These are phyloP conservation scores for Ambastaia sidthimunki DNA, from an alignment of 2,797 vertebrate species.

Conservation along the genomic window DNA sequence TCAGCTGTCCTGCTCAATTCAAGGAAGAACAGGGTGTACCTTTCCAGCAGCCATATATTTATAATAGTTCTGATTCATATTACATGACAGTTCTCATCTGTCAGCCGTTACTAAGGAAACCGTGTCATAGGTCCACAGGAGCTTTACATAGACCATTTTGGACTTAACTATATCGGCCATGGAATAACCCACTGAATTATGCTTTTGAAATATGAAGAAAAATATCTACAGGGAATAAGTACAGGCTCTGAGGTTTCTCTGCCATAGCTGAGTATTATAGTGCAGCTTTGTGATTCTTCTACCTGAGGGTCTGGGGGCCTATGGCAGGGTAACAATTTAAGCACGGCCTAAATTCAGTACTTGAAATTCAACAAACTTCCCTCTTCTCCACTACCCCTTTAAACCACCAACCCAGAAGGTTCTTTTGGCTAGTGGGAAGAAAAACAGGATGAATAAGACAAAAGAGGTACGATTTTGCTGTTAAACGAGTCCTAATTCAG, in stretches of 20 bases:
- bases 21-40: neutral
- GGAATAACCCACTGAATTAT: neutral
- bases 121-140: neutral
- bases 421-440: conserved; percentile 21
- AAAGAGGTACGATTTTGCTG: neutral
- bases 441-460: neutral
- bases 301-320: conserved; percentile 1
- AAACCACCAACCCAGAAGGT: conserved; percentile 14
- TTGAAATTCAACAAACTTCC: conserved; percentile 44
- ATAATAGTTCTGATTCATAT: conserved; percentile 13
- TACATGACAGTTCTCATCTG: neutral
- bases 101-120: neutral
- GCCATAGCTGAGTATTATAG: neutral
- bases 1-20: conserved; percentile 11
- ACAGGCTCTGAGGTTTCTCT: neutral
- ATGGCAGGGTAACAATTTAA: conserved; percentile 49
- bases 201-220: neutral
- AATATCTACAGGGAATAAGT: neutral
- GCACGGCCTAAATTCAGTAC: conserved; percentile 45
- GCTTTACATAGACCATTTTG: conserved; percentile 28
- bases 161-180: conserved; percentile 16
- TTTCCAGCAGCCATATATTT: neutral
- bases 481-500: neutral
- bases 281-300: neutral
- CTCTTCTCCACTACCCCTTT: conserved; percentile 9